Evolutionary conservation across 1,140 invertebrate species (phyloP).

Genomic region (Drosophila sturtevanti): DNA sequence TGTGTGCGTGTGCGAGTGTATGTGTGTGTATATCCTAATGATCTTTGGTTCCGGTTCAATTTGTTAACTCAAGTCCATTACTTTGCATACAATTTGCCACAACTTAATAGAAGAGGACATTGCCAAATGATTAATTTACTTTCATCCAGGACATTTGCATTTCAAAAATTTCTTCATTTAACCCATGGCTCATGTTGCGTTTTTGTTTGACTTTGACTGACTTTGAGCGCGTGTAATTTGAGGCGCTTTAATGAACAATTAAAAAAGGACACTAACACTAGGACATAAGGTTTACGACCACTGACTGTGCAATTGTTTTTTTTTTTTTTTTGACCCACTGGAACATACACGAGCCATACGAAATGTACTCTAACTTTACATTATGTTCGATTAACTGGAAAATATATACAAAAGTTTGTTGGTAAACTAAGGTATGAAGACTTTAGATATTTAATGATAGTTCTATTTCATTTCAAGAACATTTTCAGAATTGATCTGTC

Average conservation of each 20-base stretch:
- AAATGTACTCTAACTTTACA: slow-evolving; percentile 41
- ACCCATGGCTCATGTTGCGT: slow-evolving; percentile 61
- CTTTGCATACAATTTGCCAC: slow-evolving; percentile 55
- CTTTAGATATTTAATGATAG: too few relatives aligned
- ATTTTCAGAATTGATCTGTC: too few relatives aligned
- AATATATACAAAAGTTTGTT: background rate
- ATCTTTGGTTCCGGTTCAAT: slow-evolving; percentile 64
- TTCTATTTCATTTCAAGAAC: too few relatives aligned
- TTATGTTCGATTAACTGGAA: background rate
- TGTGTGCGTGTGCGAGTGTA: background rate
- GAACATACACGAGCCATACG: slow-evolving; percentile 59
- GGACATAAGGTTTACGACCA: slow-evolving; percentile 41
- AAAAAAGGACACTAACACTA: slow-evolving; percentile 19
- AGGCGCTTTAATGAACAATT: slow-evolving; percentile 68
- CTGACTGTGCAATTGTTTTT: slow-evolving; percentile 66
- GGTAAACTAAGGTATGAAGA: too few relatives aligned
- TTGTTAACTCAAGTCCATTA: slow-evolving; percentile 4
- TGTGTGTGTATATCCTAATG: slow-evolving; percentile 55
- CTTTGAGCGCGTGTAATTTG: slow-evolving; percentile 40
- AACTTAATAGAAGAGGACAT: slow-evolving; percentile 20
- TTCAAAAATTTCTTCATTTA: slow-evolving; percentile 15
- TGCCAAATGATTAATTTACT: slow-evolving; percentile 65
- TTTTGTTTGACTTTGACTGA: slow-evolving; percentile 28
- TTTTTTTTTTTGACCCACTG: background rate
- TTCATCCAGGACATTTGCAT: slow-evolving; percentile 44